Evolutionary conservation across 1,140 invertebrate genomes (phyloP), one percentile per base, ranked within the genome.

Genomic region (Drosophila funebris): DNA sequence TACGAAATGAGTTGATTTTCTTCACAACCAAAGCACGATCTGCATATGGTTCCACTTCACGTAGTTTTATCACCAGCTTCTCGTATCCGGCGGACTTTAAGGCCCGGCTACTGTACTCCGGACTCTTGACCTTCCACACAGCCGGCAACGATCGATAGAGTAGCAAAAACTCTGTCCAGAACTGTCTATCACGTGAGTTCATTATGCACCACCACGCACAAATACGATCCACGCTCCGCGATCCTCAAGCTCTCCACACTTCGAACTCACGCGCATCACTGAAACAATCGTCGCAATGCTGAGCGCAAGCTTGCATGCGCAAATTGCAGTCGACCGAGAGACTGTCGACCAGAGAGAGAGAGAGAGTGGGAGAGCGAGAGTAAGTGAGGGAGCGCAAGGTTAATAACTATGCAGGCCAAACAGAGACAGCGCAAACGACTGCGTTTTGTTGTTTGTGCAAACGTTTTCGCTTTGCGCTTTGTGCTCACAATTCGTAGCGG

Each of bases 1-100:
- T 91, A 1, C 91, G 75, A n/a, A 92, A 77, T 0, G 76, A 84
- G 43, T 92, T 91, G 58, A 92, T 92, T 58, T 92, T 92, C 52
- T 75, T 76, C n/a, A 84, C 78, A 1, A 92, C 90, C 9, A 64
- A 69, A 2, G 78, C 61, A 3, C 73, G 76, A 44, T 80, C 73
- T 0, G 91, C 91, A 0, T 67, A 4, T 4, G 90, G 91, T 27
- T 92, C 84, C 0, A 91, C 77, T 18, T 91, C 88, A 0, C 70
- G 50, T 24, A 90, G 48, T 56, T 92, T 91, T 0, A 53, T 31
- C 3, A 88, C 77, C 43, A 92, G 76, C 16, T 70, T 43, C 4
- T 82, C 78, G 5, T 92, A 91, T 0, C 80, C 87, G 18, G 73
- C 71, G 1, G 54, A 48, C 20, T 79, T 80, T 6, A 80, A 18